Evolutionary conservation across 2,888 invertebrate genomes (phyloP).

Genomic region (Caenorhabditis sulstoni): DNA sequence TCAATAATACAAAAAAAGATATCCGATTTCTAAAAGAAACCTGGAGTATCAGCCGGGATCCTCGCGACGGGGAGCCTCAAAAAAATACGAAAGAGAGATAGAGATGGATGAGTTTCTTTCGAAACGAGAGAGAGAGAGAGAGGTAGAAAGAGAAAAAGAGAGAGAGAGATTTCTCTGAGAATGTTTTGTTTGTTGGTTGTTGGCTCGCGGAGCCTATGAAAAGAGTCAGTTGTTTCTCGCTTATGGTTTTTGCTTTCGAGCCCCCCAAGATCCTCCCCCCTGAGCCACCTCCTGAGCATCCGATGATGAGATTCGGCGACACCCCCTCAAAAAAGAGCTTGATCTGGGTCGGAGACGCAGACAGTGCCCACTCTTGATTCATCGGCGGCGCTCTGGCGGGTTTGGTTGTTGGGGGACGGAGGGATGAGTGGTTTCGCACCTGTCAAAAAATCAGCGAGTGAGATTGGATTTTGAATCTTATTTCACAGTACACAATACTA

Average conservation of each 20-base stretch:
- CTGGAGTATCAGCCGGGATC: too few relatives aligned
- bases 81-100: neutral
- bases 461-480: neutral
- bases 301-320: slow-evolving; percentile 4
- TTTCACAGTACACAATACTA: slow-evolving; percentile 5
- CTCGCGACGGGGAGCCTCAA: too few relatives aligned
- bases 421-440: too few relatives aligned
- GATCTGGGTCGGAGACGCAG: neutral
- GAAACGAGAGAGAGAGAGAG: neutral
- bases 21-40: too few relatives aligned
- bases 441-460: slow-evolving; percentile 2
- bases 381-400: too few relatives aligned
- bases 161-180: neutral
- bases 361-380: neutral
- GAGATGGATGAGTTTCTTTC: too few relatives aligned
- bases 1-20: neutral
- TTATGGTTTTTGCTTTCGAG: slow-evolving; percentile 1
- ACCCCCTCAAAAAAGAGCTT: slow-evolving; percentile 6
- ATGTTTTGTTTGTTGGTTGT: neutral
- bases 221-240: slow-evolving; percentile 9
- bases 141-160: neutral
- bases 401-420: too few relatives aligned
- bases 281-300: neutral
- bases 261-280: too few relatives aligned
- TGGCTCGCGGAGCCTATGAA: neutral